Percentiles rank a stretch among this genome's conserved stretches.
Evolutionary conservation across 2,797 vertebrate genomes (phyloP).

Genomic region (Adelosebastes latens): DNA sequence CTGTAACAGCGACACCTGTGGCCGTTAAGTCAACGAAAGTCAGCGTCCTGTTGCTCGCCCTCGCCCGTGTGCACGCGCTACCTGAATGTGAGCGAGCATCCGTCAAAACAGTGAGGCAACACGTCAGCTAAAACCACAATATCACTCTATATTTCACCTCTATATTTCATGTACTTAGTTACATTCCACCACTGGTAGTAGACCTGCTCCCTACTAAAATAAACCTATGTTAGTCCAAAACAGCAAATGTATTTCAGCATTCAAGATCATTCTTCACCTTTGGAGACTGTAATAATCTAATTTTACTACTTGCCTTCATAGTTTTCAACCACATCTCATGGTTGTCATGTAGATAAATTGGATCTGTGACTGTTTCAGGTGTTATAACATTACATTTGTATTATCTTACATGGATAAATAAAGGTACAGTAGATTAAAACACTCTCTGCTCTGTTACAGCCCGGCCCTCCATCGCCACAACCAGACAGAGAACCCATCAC

Average conservation of each 20-base stretch:
- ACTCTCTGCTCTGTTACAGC: conserved; percentile 48
- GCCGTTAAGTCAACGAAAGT: no score
- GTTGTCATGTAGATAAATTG: not conserved
- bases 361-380: not conserved
- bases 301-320: fast-evolving
- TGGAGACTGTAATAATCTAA: not conserved
- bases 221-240: fast-evolving
- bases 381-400: not conserved
- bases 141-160: no score
- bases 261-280: not conserved
- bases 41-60: no score
- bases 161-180: no score
- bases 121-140: fast-evolving
- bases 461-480: conserved; percentile 28
- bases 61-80: no score
- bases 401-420: not conserved
- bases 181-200: no score
- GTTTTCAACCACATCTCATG: not conserved
- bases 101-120: no score
- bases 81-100: no score
- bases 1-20: no score
- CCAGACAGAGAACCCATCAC: not conserved
- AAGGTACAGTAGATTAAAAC: not conserved
- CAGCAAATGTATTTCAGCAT: not conserved
- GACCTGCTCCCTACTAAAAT: no score